phyloP scores from a whole-genome alignment of 2,113 vertebrate genomes.

The Echinops telfairi region DNA sequence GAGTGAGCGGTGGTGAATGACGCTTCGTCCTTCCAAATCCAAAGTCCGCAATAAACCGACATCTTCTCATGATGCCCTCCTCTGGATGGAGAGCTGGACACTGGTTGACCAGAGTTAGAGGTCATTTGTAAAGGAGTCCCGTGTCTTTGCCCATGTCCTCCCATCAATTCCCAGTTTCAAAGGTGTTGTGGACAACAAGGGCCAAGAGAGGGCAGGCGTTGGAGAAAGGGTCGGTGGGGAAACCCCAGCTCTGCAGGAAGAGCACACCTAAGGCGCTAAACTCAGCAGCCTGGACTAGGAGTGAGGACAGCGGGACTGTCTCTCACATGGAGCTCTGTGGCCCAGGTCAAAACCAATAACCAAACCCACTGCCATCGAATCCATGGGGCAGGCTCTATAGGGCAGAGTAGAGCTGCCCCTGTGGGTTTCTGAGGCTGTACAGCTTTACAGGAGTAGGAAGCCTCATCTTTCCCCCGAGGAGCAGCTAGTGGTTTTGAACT shows the following conservation, averaged over 20 bases:
- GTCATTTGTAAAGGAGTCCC: not conserved
- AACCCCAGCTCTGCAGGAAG: not conserved
- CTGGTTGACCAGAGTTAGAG: not conserved
- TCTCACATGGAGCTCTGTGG: too few relatives aligned
- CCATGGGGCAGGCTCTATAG: too few relatives aligned
- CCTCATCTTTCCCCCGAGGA: too few relatives aligned
- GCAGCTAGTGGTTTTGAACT: too few relatives aligned
- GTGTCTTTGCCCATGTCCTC: not conserved
- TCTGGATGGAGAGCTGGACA: not conserved
- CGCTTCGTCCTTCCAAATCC: not conserved
- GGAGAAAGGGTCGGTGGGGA: not conserved
- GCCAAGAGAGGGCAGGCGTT: not conserved
- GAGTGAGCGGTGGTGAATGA: too few relatives aligned
- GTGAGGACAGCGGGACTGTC: too few relatives aligned
- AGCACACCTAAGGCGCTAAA: not conserved
- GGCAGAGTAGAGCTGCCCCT: too few relatives aligned
- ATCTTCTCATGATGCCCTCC: not conserved
- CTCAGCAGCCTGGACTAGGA: not conserved
- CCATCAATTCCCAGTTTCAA: not conserved
- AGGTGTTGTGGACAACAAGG: not conserved
- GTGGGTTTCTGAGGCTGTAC: too few relatives aligned
- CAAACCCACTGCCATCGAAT: too few relatives aligned
- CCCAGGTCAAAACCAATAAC: too few relatives aligned
- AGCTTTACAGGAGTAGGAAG: too few relatives aligned
- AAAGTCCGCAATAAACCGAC: not conserved